A percentile compares a stretch with the other conserved stretches of the same genome.
phyloP scores from a whole-genome alignment of 2,888 invertebrate genomes.

The Spialia ferax region DNA sequence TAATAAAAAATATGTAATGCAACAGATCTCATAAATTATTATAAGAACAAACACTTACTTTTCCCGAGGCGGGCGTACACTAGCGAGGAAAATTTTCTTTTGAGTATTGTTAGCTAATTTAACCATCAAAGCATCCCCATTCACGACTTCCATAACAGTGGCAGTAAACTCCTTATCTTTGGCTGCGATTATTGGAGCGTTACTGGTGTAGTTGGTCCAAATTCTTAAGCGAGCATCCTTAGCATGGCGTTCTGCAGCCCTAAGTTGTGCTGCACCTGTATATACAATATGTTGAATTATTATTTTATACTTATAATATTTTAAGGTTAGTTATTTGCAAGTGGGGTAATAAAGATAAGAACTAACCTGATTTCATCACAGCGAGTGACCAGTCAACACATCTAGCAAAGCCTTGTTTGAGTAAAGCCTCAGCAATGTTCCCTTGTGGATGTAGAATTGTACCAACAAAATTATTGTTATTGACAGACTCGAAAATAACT shows the following conservation, averaged over 20 bases:
- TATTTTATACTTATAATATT: not conserved
- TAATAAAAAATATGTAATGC: constrained; percentile 18
- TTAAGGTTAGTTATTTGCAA: not conserved
- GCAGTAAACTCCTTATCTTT: constrained; percentile 94
- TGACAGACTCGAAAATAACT: constrained; percentile 96
- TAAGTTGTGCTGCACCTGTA: constrained; percentile 91
- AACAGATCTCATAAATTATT: too few species aligned
- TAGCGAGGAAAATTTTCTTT: constrained; percentile 98
- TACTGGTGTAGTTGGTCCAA: constrained; percentile 97
- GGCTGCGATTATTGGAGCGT: constrained; percentile 89
- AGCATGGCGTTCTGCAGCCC: constrained; percentile 94
- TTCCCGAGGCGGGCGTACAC: constrained; percentile 97
- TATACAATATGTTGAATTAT: not conserved
- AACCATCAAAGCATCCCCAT: constrained; percentile 97
- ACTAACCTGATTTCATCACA: constrained; percentile 74
- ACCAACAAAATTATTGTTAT: constrained; percentile 97
- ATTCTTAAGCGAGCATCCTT: constrained; percentile 95
- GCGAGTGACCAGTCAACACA: constrained; percentile 88
- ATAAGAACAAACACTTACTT: constrained; percentile 67
- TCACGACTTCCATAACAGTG: constrained; percentile 95
- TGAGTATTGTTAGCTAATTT: constrained; percentile 91
- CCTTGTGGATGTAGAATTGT: constrained; percentile 96
- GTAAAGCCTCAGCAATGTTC: constrained; percentile 97
- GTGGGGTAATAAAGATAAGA: not conserved
- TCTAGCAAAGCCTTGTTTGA: constrained; percentile 96